Conservation (phyloP, 30 jellyfish, hydroid and myxozoan species). For the Phacellophora camtschatica region DNA sequence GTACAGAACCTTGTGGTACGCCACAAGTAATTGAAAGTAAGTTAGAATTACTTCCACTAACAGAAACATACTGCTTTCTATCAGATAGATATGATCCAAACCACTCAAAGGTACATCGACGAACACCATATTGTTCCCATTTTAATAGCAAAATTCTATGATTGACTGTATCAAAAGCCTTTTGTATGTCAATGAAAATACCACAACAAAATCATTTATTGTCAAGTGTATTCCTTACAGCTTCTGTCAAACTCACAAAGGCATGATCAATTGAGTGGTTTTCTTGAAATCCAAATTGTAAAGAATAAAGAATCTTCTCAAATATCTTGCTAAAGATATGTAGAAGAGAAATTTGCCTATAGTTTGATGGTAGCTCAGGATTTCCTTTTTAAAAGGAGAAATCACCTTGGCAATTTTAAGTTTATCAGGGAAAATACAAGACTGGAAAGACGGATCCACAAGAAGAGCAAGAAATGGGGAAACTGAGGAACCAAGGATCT, state of each 20-base stretch:
- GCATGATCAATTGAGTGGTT: too few relatives aligned
- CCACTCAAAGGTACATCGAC: slow-evolving; percentile 45
- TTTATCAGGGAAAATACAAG: slow-evolving; percentile 9
- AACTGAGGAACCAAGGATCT: not conserved
- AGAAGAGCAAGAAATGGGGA: not conserved
- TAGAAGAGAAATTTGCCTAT: slow-evolving; percentile 50
- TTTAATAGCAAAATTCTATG: slow-evolving; percentile 11
- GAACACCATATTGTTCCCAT: slow-evolving; percentile 42
- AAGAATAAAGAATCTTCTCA: not conserved
- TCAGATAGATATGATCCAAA: slow-evolving; percentile 36
- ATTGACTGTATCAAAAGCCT: slow-evolving; percentile 34
- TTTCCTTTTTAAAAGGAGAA: not conserved
- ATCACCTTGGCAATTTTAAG: too few relatives aligned
- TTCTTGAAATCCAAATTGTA: too few relatives aligned
- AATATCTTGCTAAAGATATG: slow-evolving; percentile 20
- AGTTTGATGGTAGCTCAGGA: too few relatives aligned
- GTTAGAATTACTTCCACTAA: too few relatives aligned
- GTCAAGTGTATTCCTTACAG: slow-evolving; percentile 1
- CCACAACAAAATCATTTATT: slow-evolving; percentile 5
- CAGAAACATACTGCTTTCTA: too few relatives aligned
- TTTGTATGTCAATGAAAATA: slow-evolving; percentile 29
- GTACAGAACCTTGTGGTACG: too few relatives aligned
- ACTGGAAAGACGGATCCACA: not conserved
- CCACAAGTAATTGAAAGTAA: too few relatives aligned
- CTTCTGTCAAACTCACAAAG: not conserved